Base-by-base conservation (phyloP, 2,113 vertebrate genomes). In the Corythaeola cristata region DNA sequence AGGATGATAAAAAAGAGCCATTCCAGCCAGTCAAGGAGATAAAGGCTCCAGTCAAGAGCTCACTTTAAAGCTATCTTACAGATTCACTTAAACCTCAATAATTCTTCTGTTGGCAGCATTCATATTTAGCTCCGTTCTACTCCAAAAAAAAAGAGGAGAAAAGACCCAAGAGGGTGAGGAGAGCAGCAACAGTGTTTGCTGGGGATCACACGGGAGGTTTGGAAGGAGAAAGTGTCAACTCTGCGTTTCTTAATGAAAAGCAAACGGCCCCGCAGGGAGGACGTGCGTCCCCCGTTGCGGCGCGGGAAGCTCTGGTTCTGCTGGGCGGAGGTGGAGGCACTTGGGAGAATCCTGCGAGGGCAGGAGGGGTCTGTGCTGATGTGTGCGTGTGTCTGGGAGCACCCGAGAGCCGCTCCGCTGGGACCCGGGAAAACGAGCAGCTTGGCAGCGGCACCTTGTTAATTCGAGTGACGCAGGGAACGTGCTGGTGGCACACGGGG, bases 1-100 rank as follows among this genome's bases (percentile, higher is more conserved):
- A 98, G 98, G 95, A 97, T 97, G 98, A 98, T 98, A 98, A 98
- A 98, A 98, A 98, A 98, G 97, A 98, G 92, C 97, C 96, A 79
- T 98, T 98, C 96, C 97, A 96, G 97, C 28, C 39, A 98, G 98
- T 98, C 98, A 98, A 95, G 98, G 98, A 98, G 98, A 98, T 98
- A 98, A 98, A 98, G 98, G 93, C 96, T 97, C 94, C 93, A 98
- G 98, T 98, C 97, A 98, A 98, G 97, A 97, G 96, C 97, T 97
- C 98, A 97, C 97, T 98, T 98, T 97, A 97, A 97, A 98, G 96
- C 97, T 97, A 97, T 98, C 97, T 97, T 94, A 96, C 95, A 97
- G 96, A 97, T 97, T 98, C 97, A 97, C 97, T 98, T 97, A 97
- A 98, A 98, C 95, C 96, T 94, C 97, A 85, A 97, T 98, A 98